Percentiles rank a stretch among this genome's conserved stretches.
phyloP scores from a whole-genome alignment of 2,113 vertebrate genomes.

The Dipodomys merriami region DNA sequence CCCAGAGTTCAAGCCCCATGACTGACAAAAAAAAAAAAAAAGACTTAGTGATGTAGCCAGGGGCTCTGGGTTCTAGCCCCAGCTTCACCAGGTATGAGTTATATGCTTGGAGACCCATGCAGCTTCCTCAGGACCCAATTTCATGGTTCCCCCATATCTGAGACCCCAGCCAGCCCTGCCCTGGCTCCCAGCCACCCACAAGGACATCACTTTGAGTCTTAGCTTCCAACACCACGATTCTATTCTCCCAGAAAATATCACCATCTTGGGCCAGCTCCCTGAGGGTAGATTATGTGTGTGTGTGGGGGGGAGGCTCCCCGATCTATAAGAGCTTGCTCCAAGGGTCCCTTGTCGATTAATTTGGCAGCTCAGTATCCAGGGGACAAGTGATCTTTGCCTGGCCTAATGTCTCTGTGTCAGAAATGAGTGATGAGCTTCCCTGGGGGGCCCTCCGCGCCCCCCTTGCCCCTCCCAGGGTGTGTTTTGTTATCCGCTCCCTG shows the following conservation, averaged over 20 bases:
- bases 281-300: not conserved
- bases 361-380: slow-evolving; percentile 81
- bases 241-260: not conserved
- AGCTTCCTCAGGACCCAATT: not conserved
- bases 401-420: slow-evolving; percentile 80
- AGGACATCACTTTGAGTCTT: not conserved
- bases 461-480: not conserved
- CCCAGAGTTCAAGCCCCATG: too few species aligned
- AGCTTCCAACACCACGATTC: not conserved
- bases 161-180: not conserved
- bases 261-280: not conserved
- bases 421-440: slow-evolving; percentile 81
- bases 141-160: not conserved
- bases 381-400: slow-evolving; percentile 82
- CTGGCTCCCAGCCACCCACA: not conserved
- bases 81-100: fast-evolving
- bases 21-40: not conserved
- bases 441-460: not conserved
- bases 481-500: slow-evolving; percentile 75
- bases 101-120: not conserved
- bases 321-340: slow-evolving; percentile 33
- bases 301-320: not conserved
- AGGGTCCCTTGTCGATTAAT: slow-evolving; percentile 77
- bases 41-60: not conserved
- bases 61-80: not conserved